Evolutionary conservation across 1,140 invertebrate genomes (phyloP).

Genomic region (Achatina immaculata): DNA sequence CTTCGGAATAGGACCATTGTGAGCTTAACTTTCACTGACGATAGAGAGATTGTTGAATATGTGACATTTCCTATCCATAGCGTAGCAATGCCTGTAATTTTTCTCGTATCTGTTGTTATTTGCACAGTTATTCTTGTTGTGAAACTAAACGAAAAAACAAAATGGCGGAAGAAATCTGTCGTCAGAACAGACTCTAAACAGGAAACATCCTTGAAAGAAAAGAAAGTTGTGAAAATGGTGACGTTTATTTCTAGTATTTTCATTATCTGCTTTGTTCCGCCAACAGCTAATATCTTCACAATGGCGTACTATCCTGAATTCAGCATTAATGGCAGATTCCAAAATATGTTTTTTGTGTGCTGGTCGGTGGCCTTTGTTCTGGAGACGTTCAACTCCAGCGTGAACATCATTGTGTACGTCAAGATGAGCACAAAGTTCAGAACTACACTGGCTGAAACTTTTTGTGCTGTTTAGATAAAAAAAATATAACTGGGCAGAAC

Average conservation of each 20-base stretch:
- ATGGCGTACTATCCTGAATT: conserved; percentile 19
- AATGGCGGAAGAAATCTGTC: neutral
- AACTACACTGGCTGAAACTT: neutral
- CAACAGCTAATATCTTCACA: neutral
- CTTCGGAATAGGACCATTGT: neutral
- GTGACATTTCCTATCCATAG: neutral
- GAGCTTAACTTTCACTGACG: neutral
- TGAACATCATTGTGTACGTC: conserved; percentile 8
- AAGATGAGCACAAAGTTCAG: conserved; percentile 26
- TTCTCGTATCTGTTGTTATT: neutral
- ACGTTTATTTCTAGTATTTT: conserved; percentile 7
- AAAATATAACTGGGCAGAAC: neutral
- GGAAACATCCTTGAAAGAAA: neutral
- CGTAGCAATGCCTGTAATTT: neutral
- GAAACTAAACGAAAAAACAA: neutral
- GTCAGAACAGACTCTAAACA: neutral
- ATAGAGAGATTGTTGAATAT: conserved; percentile 2
- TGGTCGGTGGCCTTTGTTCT: conserved; percentile 11
- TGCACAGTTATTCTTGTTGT: neutral
- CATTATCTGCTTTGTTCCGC: neutral
- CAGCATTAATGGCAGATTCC: neutral
- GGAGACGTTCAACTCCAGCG: neutral
- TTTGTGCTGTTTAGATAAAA: neutral
- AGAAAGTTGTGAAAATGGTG: conserved; percentile 17
- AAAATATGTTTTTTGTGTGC: neutral